phyloP scores from a whole-genome alignment of 2,888 invertebrate species.

The Fissipunctia ypsillon region DNA sequence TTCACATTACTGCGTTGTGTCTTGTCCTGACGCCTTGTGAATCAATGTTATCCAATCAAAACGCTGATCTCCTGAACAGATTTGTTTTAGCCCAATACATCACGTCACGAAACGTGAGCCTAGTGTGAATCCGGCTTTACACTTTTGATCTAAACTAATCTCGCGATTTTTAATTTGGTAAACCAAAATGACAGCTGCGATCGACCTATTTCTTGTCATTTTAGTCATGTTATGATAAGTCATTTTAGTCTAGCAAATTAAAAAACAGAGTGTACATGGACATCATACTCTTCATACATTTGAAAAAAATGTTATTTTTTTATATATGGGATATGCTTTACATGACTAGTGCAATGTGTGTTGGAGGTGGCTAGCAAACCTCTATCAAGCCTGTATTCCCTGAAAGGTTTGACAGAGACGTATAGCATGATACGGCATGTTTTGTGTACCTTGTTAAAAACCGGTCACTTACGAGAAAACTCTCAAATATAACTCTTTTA shows the following conservation, averaged over 20 bases:
- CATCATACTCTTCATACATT: not conserved
- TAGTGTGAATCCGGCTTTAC: not conserved
- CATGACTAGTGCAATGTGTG: not conserved
- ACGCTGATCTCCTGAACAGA: not conserved
- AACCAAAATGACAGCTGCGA: no score
- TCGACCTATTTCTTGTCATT: no score
- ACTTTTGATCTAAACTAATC: not conserved
- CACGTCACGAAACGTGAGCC: not conserved
- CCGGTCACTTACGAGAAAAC: slow-evolving; percentile 27
- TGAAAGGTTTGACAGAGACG: not conserved
- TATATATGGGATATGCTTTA: no score
- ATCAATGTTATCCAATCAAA: no score
- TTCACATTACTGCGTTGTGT: not conserved
- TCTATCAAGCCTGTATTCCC: not conserved
- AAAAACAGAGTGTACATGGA: no score
- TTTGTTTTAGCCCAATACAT: not conserved
- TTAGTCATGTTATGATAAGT: no score
- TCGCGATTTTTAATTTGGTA: no score
- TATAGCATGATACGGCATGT: not conserved
- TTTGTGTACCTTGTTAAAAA: slow-evolving; percentile 1
- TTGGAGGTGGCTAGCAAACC: no score
- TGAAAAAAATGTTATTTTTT: no score
- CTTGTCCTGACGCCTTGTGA: no score
- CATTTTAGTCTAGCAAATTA: no score
- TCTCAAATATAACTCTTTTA: slow-evolving; percentile 30